Evolutionary conservation across 37 sponge, comb jelly and placozoan species (phyloP).

Genomic region (Cliona cf. orientalis): DNA sequence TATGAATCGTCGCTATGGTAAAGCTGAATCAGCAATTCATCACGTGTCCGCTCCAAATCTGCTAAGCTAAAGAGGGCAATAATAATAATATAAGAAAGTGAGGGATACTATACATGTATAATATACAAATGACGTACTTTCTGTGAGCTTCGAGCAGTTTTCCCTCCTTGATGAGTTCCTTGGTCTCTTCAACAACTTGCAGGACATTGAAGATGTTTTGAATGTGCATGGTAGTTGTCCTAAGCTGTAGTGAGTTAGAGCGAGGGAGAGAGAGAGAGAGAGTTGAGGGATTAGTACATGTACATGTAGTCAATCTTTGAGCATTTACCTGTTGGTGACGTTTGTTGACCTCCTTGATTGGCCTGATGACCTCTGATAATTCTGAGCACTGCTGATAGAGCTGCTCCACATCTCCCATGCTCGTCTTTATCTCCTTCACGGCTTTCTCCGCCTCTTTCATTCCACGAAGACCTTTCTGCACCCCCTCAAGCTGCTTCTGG

Average conservation of each 20-base stretch:
- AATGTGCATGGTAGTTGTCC: conserved; percentile 76
- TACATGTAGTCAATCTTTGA: not conserved
- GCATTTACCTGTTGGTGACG: conserved; percentile 62
- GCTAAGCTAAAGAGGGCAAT: conserved; percentile 55
- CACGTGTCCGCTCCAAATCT: conserved; percentile 87
- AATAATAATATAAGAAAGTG: not conserved
- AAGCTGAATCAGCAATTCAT: conserved; percentile 91
- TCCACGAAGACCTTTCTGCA: conserved; percentile 79
- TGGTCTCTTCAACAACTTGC: conserved; percentile 49
- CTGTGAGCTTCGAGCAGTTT: conserved; percentile 73
- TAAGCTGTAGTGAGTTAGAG: conserved; percentile 54
- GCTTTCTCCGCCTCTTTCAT: conserved; percentile 49
- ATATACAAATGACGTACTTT: conserved; percentile 62
- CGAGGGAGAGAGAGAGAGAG: not conserved
- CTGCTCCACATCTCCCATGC: conserved; percentile 64
- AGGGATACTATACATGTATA: not conserved
- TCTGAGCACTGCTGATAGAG: conserved; percentile 62
- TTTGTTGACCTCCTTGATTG: conserved; percentile 77
- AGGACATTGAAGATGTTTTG: conserved; percentile 88
- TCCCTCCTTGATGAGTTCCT: conserved; percentile 56
- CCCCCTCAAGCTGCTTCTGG: conserved; percentile 94
- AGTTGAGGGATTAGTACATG: not conserved
- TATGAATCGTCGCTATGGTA: conserved; percentile 77
- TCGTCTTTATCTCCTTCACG: conserved; percentile 51
- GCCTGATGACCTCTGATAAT: conserved; percentile 67